phyloP scores from a whole-genome alignment of 2,888 invertebrate genomes.

The Drosophila mimica region DNA sequence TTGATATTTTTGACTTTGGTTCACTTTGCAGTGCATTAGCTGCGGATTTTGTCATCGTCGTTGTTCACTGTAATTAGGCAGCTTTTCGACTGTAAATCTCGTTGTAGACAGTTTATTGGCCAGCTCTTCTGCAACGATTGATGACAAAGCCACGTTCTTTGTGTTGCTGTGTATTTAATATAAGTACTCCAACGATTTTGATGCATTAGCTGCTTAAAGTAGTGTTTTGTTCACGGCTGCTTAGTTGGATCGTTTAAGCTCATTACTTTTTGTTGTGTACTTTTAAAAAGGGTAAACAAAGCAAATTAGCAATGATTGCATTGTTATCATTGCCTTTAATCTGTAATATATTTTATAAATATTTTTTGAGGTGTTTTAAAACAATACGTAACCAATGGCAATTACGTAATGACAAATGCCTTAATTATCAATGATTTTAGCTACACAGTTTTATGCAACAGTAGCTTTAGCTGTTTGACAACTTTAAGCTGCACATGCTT shows the following conservation, averaged over 20 bases:
- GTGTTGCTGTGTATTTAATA: constrained; percentile 20
- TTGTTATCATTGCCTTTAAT: neutral
- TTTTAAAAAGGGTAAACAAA: neutral
- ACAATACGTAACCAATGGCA: neutral
- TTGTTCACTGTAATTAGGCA: constrained; percentile 69
- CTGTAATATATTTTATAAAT: neutral
- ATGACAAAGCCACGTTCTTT: constrained; percentile 43
- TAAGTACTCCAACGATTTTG: constrained; percentile 24
- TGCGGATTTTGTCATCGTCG: constrained; percentile 59
- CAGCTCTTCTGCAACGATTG: constrained; percentile 51
- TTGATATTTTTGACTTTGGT: constrained; percentile 79
- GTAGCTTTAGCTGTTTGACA: constrained; percentile 8
- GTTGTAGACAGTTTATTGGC: constrained; percentile 71
- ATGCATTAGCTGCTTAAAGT: constrained; percentile 29
- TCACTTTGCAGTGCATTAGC: constrained; percentile 71
- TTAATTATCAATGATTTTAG: neutral
- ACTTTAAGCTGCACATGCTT: constrained; percentile 28
- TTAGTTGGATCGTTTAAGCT: constrained; percentile 12
- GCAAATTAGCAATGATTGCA: neutral
- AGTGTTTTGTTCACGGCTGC: constrained; percentile 21
- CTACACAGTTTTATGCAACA: neutral
- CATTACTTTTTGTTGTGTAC: neutral
- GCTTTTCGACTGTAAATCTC: constrained; percentile 74
- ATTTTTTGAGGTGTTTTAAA: neutral
- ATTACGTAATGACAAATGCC: neutral